A percentile compares a stretch with the other conserved stretches of the same genome.
Evolutionary conservation across 2,113 vertebrate genomes (phyloP).

Genomic region (human): DNA sequence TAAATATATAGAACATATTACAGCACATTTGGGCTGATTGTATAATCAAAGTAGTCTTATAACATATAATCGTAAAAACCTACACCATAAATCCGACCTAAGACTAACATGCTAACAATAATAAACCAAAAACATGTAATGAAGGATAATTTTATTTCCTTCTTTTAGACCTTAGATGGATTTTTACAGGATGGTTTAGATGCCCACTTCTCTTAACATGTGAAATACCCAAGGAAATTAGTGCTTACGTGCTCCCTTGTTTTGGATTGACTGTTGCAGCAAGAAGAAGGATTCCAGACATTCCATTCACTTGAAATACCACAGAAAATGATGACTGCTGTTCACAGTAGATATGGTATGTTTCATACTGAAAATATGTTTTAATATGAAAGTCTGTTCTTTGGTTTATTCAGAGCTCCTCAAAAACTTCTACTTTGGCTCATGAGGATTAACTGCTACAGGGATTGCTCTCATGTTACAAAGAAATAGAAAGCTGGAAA

Average conservation of each 20-base stretch:
- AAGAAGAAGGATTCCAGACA: background rate
- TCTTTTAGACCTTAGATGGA: conserved; percentile 48
- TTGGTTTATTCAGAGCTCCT: conserved; percentile 22
- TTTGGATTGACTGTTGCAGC: background rate
- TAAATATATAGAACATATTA: conserved; percentile 67
- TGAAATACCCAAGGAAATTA: conserved; percentile 1
- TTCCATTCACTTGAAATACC: conserved; percentile 2
- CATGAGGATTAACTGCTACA: background rate
- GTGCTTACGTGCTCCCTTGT: background rate
- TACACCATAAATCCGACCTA: conserved; percentile 48
- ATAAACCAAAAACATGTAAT: conserved; percentile 33
- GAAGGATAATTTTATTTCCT: conserved; percentile 38
- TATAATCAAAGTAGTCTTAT: conserved; percentile 66
- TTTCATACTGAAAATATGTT: background rate
- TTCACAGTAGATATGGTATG: background rate
- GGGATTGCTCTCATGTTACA: background rate
- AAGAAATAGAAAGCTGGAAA: conserved; percentile 13
- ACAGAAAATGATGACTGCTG: background rate
- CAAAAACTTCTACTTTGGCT: background rate
- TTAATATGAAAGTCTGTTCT: background rate
- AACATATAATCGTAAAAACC: conserved; percentile 63
- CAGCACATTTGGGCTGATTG: conserved; percentile 53
- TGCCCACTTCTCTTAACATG: background rate
- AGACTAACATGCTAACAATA: conserved; percentile 37
- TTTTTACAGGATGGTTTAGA: conserved; percentile 33